A percentile compares a stretch with the other conserved stretches of the same genome.
These are phyloP conservation scores for Apamea anceps DNA, from an alignment of 2,888 invertebrate genomes.

Conservation along the genomic window DNA sequence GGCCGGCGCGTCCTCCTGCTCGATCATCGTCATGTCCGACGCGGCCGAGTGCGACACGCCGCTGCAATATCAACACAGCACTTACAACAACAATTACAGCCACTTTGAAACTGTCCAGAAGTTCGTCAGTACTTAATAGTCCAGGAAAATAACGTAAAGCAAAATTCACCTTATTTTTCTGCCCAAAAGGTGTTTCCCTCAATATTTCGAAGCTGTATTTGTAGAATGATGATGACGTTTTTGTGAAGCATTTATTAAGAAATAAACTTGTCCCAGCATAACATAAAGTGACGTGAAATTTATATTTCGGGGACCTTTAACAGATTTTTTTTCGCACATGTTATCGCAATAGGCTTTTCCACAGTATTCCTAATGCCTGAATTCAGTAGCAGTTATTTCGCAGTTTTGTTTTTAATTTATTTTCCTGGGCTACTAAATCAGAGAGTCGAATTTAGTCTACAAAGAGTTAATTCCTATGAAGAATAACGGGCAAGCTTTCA, in stretches of 20 bases:
- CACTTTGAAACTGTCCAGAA: neutral
- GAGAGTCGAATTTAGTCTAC: neutral
- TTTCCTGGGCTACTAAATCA: neutral
- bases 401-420: neutral
- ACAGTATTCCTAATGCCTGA: neutral
- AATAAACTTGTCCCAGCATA: neutral
- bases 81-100: neutral
- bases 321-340: neutral
- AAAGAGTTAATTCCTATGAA: neutral
- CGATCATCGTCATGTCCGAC: conserved; percentile 97
- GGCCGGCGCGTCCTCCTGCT: conserved; percentile 92
- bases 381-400: neutral
- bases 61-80: conserved; percentile 61
- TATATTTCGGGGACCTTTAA: neutral
- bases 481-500: neutral
- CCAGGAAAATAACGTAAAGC: neutral
- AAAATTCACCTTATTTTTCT: neutral
- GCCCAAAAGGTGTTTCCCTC: neutral
- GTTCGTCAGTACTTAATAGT: neutral
- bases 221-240: neutral
- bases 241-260: neutral
- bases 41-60: conserved; percentile 93
- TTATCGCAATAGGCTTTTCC: neutral
- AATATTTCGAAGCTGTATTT: neutral
- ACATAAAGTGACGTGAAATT: neutral